These are phyloP conservation scores for Phylloscopus whistleri DNA, from an alignment of 2,113 vertebrate genomes.

Conservation along the genomic window DNA sequence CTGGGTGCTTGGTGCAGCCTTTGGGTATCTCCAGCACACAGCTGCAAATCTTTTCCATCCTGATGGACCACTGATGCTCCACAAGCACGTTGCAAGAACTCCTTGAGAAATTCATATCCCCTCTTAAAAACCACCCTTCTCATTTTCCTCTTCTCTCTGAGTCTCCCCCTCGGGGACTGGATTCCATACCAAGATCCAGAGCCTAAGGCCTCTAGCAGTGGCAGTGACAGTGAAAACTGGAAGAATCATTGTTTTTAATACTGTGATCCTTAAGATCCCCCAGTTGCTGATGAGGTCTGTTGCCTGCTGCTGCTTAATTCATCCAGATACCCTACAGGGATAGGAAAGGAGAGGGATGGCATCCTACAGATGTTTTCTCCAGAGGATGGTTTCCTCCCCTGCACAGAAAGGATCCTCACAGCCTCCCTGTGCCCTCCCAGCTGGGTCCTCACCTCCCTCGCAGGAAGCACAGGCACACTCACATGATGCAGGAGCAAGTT, in stretches of 20 bases:
- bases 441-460: conserved; percentile 14
- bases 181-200: not conserved
- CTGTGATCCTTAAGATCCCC: not conserved
- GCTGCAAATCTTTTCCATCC: not conserved
- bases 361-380: not conserved
- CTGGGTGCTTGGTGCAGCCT: not conserved
- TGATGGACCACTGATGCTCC: not conserved
- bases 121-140: not conserved
- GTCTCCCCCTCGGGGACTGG: not conserved
- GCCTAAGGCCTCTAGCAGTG: not conserved
- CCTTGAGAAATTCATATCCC: not conserved
- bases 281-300: not conserved
- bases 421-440: not conserved
- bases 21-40: not conserved
- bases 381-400: not conserved
- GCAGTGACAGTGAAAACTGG: not conserved
- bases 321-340: not conserved
- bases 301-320: not conserved
- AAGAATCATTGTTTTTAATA: not conserved
- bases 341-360: not conserved
- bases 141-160: not conserved
- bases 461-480: conserved; percentile 7
- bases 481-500: conserved; percentile 46
- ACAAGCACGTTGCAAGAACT: not conserved
- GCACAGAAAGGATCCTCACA: not conserved